Evolutionary conservation across 2,113 vertebrate species (phyloP), one percentile per base, ranked within the genome.

Genomic region (Hymenochirus boettgeri): DNA sequence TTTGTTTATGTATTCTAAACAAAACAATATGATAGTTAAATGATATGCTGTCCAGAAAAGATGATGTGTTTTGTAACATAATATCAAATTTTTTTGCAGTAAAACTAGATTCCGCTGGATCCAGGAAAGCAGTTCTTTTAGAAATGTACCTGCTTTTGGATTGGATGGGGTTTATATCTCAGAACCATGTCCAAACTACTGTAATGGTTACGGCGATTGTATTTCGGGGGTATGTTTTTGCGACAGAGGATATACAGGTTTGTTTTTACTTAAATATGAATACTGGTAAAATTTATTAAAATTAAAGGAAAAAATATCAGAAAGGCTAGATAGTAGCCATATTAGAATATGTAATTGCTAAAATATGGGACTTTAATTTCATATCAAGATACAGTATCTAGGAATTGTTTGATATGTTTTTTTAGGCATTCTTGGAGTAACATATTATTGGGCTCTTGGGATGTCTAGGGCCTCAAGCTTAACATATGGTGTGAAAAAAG

Each of bases 21-120:
- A n/a, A n/a, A n/a, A n/a, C n/a, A n/a, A n/a, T n/a, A n/a, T n/a
- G n/a, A n/a, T n/a, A n/a, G n/a, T n/a, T n/a, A n/a, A n/a, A n/a
- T n/a, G n/a, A n/a, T n/a, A n/a, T n/a, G n/a, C n/a, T n/a, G n/a
- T n/a, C n/a, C n/a, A n/a, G n/a, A n/a, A n/a, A n/a, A n/a, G n/a
- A n/a, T n/a, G n/a, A n/a, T n/a, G n/a, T n/a, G n/a, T n/a, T n/a
- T n/a, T n/a, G n/a, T n/a, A n/a, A n/a, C n/a, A n/a, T n/a, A n/a
- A n/a, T n/a, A n/a, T n/a, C n/a, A n/a, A n/a, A n/a, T n/a, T 45
- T 59, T 69, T 73, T 69, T 75, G 33, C 81, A 99, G 96, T 75
- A 99, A 98, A 82, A 98, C 92, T 2, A 87, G 95, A 50, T 98
- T 99, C 81, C 94, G 96, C 22, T 99, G 96, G 96, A 94, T 98